Percentiles rank a stretch among this genome's conserved stretches.
phyloP scores from a whole-genome alignment of 2,113 vertebrate genomes.

The Pangasianodon hypophthalmus region DNA sequence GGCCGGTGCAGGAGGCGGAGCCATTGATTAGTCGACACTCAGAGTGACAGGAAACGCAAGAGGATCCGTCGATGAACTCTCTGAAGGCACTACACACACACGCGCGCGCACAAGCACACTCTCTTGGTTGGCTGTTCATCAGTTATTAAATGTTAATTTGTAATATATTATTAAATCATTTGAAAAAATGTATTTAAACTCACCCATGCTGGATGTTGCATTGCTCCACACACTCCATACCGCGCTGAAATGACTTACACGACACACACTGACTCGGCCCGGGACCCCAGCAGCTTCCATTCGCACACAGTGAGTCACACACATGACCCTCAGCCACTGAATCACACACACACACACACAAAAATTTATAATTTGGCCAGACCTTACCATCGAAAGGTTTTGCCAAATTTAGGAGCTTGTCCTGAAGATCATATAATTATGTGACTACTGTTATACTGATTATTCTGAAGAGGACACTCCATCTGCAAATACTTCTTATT shows the following conservation, averaged over 20 bases:
- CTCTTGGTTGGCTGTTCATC: not conserved
- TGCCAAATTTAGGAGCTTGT: not conserved
- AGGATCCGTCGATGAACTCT: slow-evolving; percentile 78
- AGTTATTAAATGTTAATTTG: not conserved
- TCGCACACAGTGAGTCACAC: slow-evolving; percentile 81
- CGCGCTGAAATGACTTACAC: slow-evolving; percentile 82
- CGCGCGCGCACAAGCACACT: slow-evolving; percentile 7
- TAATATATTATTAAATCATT: not conserved
- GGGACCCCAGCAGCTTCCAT: slow-evolving; percentile 87
- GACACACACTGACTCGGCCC: slow-evolving; percentile 86
- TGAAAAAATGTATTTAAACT: slow-evolving; percentile 34
- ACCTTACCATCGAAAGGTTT: too few species aligned
- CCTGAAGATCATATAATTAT: not conserved
- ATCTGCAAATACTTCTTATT: not conserved
- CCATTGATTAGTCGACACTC: slow-evolving; percentile 88
- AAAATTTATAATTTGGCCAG: not conserved
- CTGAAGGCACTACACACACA: slow-evolving; percentile 63
- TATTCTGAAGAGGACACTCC: not conserved
- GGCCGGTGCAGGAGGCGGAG: slow-evolving; percentile 83
- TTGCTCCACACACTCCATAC: slow-evolving; percentile 86
- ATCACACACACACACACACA: not conserved
- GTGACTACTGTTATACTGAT: not conserved
- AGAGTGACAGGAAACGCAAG: slow-evolving; percentile 83
- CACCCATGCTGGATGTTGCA: slow-evolving; percentile 87
- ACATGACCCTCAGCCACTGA: slow-evolving; percentile 71